These are phyloP conservation scores for Latrodectus elegans DNA, from an alignment of 2,888 invertebrate species.

Conservation along the genomic window DNA sequence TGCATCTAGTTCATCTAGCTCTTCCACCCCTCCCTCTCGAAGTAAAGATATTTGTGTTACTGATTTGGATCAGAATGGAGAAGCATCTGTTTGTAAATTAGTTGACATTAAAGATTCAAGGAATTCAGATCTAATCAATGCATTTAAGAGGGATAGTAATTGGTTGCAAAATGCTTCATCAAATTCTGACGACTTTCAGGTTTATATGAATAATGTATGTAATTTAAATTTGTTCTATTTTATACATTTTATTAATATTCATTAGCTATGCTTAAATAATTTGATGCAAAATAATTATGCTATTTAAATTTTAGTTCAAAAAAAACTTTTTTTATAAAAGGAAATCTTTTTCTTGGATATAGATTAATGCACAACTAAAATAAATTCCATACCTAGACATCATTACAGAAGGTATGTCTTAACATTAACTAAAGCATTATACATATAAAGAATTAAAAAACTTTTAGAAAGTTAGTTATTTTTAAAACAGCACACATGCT, in stretches of 20 bases:
- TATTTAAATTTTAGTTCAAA: no score
- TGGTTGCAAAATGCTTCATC: conserved; percentile 35
- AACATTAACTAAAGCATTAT: no score
- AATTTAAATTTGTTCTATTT: background rate
- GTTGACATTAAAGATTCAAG: conserved; percentile 29
- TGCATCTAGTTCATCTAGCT: conserved; percentile 73
- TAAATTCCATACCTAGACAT: no score
- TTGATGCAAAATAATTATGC: background rate
- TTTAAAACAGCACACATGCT: no score
- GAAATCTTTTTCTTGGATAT: no score
- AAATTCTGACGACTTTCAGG: conserved; percentile 21
- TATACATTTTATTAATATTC: background rate
- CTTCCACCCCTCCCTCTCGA: conserved; percentile 61
- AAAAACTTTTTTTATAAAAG: background rate
- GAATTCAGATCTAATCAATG: conserved; percentile 20
- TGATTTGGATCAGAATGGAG: conserved; percentile 48
- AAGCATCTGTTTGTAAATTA: conserved; percentile 27
- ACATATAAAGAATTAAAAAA: no score
- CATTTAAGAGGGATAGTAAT: conserved; percentile 40
- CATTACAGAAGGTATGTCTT: no score
- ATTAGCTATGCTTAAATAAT: background rate
- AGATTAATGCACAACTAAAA: no score
- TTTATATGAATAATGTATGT: background rate
- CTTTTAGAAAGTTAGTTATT: no score
- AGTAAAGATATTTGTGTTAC: conserved; percentile 43